A percentile compares a stretch with the other conserved stretches of the same genome.
Evolutionary conservation across 2,113 vertebrate genomes (phyloP).

Genomic region (Amphiprion percula): DNA sequence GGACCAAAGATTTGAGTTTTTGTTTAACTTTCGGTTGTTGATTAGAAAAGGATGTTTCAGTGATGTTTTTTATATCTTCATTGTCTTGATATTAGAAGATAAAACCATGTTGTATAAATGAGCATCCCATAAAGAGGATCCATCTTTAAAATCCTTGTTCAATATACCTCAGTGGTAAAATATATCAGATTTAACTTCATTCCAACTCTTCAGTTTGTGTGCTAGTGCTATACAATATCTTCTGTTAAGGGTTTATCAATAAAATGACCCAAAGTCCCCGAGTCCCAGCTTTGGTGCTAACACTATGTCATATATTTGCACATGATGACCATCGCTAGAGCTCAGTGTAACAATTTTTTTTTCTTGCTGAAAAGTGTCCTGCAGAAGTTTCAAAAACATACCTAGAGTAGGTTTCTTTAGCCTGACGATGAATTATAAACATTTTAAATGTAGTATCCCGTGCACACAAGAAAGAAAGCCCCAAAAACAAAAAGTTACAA

Average conservation of each 20-base stretch:
- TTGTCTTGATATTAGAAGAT: constrained; percentile 56
- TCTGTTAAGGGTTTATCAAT: neutral
- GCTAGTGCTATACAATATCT: neutral
- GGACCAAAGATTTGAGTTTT: constrained; percentile 86
- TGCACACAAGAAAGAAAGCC: neutral
- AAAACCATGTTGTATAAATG: constrained; percentile 35
- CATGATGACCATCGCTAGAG: constrained; percentile 53
- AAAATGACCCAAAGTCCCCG: constrained; percentile 13
- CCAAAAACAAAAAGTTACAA: neutral
- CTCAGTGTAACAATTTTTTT: constrained; percentile 26
- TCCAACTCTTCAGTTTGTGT: constrained; percentile 3
- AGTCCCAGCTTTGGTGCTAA: constrained; percentile 31
- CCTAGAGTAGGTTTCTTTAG: neutral
- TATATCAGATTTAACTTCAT: constrained; percentile 11
- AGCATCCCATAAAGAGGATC: constrained; percentile 23
- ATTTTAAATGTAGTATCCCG: neutral
- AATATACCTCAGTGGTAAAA: constrained; percentile 19
- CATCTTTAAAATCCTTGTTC: constrained; percentile 7
- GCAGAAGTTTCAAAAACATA: constrained; percentile 32
- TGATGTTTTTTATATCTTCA: constrained; percentile 17
- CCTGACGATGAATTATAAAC: neutral
- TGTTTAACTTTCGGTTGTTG: constrained; percentile 45
- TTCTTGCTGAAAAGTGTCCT: constrained; percentile 26
- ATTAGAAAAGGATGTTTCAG: constrained; percentile 55
- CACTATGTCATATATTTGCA: constrained; percentile 53